These are phyloP conservation scores for Acanthochromis polyacanthus DNA, from an alignment of 2,113 vertebrate species.

Conservation along the genomic window DNA sequence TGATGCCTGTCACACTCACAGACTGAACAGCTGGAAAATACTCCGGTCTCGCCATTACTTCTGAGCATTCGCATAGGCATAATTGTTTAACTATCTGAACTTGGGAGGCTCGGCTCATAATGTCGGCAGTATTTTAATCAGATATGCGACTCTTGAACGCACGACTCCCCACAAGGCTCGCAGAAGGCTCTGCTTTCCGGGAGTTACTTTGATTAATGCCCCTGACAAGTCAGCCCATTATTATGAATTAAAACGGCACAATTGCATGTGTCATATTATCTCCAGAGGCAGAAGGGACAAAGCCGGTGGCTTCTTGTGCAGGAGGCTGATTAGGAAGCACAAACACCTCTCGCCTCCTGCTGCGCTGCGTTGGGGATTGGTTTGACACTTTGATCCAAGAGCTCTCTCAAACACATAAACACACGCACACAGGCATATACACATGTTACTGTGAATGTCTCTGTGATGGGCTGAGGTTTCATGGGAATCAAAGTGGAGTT, in stretches of 20 bases:
- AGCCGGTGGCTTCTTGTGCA: constrained; percentile 49
- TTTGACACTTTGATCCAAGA: constrained; percentile 57
- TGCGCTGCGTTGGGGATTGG: constrained; percentile 22
- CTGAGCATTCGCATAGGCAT: constrained; percentile 13
- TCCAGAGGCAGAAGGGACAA: constrained; percentile 51
- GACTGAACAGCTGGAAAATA: constrained; percentile 53
- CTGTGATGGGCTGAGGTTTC: constrained; percentile 6
- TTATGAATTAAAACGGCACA: constrained; percentile 68
- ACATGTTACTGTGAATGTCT: constrained; percentile 12
- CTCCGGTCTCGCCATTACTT: constrained; percentile 27
- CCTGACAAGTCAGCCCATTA: constrained; percentile 71
- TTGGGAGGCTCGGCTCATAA: constrained; percentile 6
- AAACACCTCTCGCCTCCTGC: constrained; percentile 60
- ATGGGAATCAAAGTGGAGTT: constrained; percentile 13
- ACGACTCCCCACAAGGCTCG: constrained; percentile 26
- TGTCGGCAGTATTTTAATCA: constrained; percentile 52
- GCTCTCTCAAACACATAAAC: constrained; percentile 37
- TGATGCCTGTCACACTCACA: constrained; percentile 48
- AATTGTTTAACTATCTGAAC: constrained; percentile 53
- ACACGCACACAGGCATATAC: constrained; percentile 11
- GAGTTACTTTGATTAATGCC: constrained; percentile 72
- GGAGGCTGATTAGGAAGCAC: constrained; percentile 65
- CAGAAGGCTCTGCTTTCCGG: constrained; percentile 45
- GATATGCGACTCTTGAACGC: constrained; percentile 25
- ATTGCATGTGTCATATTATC: constrained; percentile 61